Evolutionary conservation across 2,797 vertebrate genomes (phyloP).

Genomic region (Manis pentadactyla): DNA sequence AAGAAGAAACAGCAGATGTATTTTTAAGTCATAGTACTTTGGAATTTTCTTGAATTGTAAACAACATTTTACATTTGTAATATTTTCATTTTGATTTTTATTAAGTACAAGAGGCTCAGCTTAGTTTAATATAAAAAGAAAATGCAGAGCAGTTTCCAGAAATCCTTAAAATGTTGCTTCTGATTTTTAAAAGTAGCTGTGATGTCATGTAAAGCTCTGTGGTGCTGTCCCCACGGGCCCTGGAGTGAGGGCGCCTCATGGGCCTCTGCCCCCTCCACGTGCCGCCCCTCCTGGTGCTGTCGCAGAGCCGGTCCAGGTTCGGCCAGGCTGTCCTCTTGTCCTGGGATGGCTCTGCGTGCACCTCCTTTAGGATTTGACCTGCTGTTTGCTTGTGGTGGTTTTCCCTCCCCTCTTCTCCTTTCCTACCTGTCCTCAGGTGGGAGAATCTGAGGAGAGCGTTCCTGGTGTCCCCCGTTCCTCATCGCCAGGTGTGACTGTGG

Average conservation of each 20-base stretch:
- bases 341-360: neutral
- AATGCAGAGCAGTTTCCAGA: neutral
- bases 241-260: no score
- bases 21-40: neutral
- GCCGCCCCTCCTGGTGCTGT: neutral
- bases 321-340: neutral
- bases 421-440: neutral
- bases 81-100: neutral
- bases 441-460: accelerated
- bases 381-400: neutral
- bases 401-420: neutral
- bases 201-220: neutral
- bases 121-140: neutral
- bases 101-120: neutral
- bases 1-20: neutral
- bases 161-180: neutral
- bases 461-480: no score
- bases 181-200: neutral
- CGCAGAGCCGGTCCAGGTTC: neutral
- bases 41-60: neutral
- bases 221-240: neutral
- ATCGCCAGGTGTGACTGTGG: neutral
- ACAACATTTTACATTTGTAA: neutral
- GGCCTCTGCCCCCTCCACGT: no score
- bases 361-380: slow-evolving; percentile 18